Evolutionary conservation across 2,888 invertebrate species (phyloP).

Genomic region (Yponomeuta cagnagella): DNA sequence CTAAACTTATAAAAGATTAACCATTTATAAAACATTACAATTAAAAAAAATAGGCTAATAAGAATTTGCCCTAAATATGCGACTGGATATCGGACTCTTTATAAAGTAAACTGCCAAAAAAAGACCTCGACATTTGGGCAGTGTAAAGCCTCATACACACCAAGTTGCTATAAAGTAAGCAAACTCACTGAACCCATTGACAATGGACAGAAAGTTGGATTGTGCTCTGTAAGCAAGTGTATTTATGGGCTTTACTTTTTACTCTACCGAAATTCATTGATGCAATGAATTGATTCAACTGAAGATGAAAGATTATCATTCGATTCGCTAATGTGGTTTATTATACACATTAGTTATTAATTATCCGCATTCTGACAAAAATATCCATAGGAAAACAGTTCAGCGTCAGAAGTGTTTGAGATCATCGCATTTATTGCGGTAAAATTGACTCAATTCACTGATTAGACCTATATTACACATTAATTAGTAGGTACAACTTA

Average conservation of each 20-base stretch:
- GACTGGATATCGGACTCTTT: background rate
- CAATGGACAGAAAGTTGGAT: too few relatives aligned
- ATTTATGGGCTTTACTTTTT: too few relatives aligned
- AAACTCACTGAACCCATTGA: too few relatives aligned
- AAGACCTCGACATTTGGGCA: too few relatives aligned
- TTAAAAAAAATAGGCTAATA: background rate
- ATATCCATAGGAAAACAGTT: conserved; percentile 46
- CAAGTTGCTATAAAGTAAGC: too few relatives aligned
- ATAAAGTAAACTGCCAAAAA: too few relatives aligned
- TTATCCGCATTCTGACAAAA: conserved; percentile 32
- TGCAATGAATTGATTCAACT: conserved; percentile 1
- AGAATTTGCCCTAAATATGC: background rate
- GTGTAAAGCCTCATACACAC: too few relatives aligned
- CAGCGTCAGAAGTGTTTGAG: conserved; percentile 47
- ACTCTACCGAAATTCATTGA: conserved; percentile 1
- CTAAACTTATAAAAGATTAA: background rate
- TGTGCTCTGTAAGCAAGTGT: too few relatives aligned
- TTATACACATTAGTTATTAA: conserved; percentile 21
- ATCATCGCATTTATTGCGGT: conserved; percentile 57
- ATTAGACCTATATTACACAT: conserved; percentile 38
- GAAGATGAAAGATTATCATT: conserved; percentile 34
- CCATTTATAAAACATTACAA: background rate
- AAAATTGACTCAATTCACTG: conserved; percentile 67
- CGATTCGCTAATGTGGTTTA: conserved; percentile 40
- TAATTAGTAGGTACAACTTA: conserved; percentile 15